phyloP scores from a whole-genome alignment of 2,797 vertebrate species.

The Onychomys torridus region DNA sequence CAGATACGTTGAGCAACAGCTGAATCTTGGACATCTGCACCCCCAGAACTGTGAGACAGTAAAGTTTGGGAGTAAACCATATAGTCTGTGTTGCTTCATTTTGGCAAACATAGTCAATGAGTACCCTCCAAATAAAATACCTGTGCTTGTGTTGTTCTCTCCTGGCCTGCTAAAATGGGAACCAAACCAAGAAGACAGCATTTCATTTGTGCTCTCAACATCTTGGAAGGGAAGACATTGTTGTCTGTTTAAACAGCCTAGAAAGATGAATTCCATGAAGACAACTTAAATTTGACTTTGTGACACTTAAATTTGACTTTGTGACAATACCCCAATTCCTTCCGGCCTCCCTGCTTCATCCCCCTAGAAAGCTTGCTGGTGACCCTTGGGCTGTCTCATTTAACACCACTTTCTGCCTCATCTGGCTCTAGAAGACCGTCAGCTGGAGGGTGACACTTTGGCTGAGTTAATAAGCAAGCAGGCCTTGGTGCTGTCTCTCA shows the following conservation, averaged over 20 bases:
- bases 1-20: neutral
- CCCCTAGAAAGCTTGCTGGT: neutral
- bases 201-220: neutral
- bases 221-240: neutral
- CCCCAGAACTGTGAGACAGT: neutral
- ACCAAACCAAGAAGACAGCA: neutral
- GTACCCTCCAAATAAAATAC: neutral
- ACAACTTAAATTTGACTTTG: neutral
- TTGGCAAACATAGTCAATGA: too few relatives aligned
- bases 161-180: neutral
- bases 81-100: neutral
- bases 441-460: neutral
- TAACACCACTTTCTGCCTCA: neutral
- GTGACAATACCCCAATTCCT: neutral
- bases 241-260: neutral
- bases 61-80: neutral
- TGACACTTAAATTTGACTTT: neutral
- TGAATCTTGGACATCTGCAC: neutral
- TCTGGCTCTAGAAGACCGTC: neutral
- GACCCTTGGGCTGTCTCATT: neutral
- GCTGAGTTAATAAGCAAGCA: neutral
- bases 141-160: neutral
- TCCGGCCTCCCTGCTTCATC: accelerated
- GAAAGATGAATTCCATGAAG: neutral
- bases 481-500: neutral